Conservation (phyloP, 2,888 invertebrate genomes). For the Eulithis prunata region DNA sequence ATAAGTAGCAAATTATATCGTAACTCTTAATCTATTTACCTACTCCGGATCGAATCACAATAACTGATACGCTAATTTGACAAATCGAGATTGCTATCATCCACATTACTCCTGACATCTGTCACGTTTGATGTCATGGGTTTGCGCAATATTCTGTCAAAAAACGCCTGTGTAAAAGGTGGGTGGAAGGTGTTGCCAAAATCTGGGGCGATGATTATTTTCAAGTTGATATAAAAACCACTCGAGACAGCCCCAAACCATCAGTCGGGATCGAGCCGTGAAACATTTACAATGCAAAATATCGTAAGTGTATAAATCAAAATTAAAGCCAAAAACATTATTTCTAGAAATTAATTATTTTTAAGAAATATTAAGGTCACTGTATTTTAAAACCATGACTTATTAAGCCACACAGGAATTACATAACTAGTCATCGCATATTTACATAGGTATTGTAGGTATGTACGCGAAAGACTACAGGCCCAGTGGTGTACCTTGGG, state of each 20-base stretch:
- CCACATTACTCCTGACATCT: slow-evolving; percentile 28
- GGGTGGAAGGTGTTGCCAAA: slow-evolving; percentile 20
- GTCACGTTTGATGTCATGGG: slow-evolving; percentile 24
- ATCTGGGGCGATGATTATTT: slow-evolving; percentile 37
- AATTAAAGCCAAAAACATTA: neutral
- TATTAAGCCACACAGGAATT: too few species aligned
- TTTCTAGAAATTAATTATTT: too few species aligned
- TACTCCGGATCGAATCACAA: slow-evolving; percentile 2
- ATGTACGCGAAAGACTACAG: too few species aligned
- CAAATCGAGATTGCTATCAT: slow-evolving; percentile 24
- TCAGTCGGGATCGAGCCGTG: slow-evolving; percentile 61
- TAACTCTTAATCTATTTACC: neutral
- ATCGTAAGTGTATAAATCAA: slow-evolving; percentile 56
- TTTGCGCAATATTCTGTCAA: slow-evolving; percentile 23
- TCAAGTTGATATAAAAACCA: slow-evolving; percentile 58
- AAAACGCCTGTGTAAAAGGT: slow-evolving; percentile 18
- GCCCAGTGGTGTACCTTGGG: too few species aligned
- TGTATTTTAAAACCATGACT: too few species aligned
- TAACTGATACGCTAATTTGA: slow-evolving; percentile 18
- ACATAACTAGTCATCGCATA: too few species aligned
- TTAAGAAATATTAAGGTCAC: too few species aligned
- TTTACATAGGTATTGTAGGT: too few species aligned
- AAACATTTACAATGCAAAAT: slow-evolving; percentile 59
- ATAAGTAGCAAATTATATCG: too few species aligned
- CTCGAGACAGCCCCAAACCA: slow-evolving; percentile 45